Base-by-base conservation (phyloP, 2,797 vertebrate genomes). In the Tragopan temminckii region DNA sequence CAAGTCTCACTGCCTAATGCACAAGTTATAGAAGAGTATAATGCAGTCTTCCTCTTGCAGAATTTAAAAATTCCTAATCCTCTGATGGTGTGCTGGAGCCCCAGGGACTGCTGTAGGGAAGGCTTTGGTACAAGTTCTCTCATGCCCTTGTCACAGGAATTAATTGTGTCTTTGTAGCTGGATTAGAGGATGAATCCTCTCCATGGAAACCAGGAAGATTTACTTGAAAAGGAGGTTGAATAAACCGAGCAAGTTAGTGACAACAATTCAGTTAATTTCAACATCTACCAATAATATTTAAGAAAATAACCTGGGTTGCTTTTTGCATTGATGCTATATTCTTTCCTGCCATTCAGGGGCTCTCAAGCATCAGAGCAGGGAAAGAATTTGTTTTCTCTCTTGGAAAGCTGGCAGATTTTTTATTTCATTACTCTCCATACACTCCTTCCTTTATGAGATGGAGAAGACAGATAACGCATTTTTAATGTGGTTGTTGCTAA, bases 151-250 rank as follows among this genome's bases (percentile, higher is more conserved):
- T 80, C 42, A 61, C 1, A 0, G 42, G 42, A 95, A 88, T 91
- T 95, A 88, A 77, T 74, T 86, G 36, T n/a, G 48, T 68, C 46
- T 82, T 88, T 88, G 90, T 70, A 62, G 18, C 31, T 76, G 87
- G 59, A 72, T 92, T 90, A 95, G 40, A 50, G 62, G 48, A 84
- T 68, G 71, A 87, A 19, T 87, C 36, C 48, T 95, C 70, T 88
- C 91, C 91, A 87, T 93, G 86, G 85, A 94, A 96, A 92, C 88
- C 5, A 45, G 43, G 23, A 86, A 82, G 48, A 68, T 55, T 82
- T 80, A 78, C 71, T 74, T 80, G 36, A 72, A 86, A 81, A 90
- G 31, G 29, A 93, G 11, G 79, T n/a, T 88, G 57, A 89, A 50
- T 68, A 61, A 71, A 55, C 23, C n/a, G 53, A 57, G 78, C 5